These are phyloP conservation scores for Daubentonia madagascariensis DNA, from an alignment of 2,113 vertebrate species.

Conservation along the genomic window DNA sequence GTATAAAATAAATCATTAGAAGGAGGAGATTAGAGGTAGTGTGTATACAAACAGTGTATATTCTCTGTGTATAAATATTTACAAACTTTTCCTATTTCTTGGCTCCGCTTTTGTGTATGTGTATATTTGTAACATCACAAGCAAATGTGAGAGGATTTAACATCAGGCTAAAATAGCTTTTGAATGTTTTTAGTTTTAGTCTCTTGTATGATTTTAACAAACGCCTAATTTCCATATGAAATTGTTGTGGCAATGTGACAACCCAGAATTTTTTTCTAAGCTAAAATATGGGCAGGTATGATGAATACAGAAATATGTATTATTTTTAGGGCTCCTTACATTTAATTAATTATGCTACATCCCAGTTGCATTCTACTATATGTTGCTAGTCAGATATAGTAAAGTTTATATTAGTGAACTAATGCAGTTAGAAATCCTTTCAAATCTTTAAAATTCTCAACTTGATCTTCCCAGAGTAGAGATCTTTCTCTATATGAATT, in stretches of 20 bases:
- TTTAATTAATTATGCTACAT: neutral
- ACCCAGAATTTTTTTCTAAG: neutral
- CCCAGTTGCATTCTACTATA: neutral
- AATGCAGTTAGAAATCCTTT: neutral
- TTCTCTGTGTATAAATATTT: conserved; percentile 26
- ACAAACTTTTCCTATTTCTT: conserved; percentile 42
- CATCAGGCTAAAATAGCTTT: conserved; percentile 52
- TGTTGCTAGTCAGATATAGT: neutral
- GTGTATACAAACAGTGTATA: conserved; percentile 19
- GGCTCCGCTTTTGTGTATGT: conserved; percentile 35
- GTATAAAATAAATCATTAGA: conserved; percentile 65
- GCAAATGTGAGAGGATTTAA: conserved; percentile 23
- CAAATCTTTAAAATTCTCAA: neutral
- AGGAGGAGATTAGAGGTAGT: conserved; percentile 58
- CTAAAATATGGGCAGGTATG: neutral
- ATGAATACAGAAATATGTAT: neutral
- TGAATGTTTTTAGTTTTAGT: conserved; percentile 42
- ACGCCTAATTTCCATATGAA: conserved; percentile 35
- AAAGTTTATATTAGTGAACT: neutral
- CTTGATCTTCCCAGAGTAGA: neutral
- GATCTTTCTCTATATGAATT: neutral
- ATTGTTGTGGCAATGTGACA: neutral
- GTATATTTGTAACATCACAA: conserved; percentile 55
- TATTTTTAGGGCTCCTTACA: neutral
- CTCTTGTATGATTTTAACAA: neutral